Evolutionary conservation across 2,888 invertebrate genomes (phyloP).

Genomic region (Aplocera efformata): DNA sequence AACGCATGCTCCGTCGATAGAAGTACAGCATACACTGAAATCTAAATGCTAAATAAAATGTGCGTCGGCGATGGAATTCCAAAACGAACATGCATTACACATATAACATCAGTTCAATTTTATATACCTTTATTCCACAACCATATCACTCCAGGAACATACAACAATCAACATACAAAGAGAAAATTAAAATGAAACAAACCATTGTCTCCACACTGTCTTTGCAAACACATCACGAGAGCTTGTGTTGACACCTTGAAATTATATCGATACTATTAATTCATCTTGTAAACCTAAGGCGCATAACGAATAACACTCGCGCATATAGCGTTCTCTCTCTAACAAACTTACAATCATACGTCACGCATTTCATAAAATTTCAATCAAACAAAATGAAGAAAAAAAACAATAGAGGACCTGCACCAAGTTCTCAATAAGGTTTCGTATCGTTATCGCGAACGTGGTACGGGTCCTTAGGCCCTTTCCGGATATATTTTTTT

Average conservation of each 20-base stretch:
- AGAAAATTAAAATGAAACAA: conserved; percentile 9
- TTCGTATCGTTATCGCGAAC: conserved; percentile 36
- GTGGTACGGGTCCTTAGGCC: conserved; percentile 57
- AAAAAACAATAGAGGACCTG: conserved; percentile 43
- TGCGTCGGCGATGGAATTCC: conserved; percentile 37
- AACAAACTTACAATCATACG: conserved; percentile 42
- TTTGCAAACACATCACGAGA: conserved; percentile 26
- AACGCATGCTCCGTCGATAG: too few species aligned
- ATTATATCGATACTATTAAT: conserved; percentile 48
- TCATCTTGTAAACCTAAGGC: conserved; percentile 43
- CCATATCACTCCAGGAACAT: conserved; percentile 16
- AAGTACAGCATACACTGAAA: conserved; percentile 12
- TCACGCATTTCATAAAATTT: conserved; percentile 66
- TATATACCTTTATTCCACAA: conserved; percentile 23
- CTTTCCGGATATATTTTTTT: conserved; percentile 59
- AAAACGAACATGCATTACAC: conserved; percentile 12
- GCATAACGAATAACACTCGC: conserved; percentile 75
- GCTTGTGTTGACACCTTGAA: conserved; percentile 44
- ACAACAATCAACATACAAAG: not conserved
- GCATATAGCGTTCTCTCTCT: conserved; percentile 51
- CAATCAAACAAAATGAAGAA: conserved; percentile 56
- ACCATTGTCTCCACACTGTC: conserved; percentile 1
- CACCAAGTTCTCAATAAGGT: conserved; percentile 26
- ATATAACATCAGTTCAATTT: conserved; percentile 24
- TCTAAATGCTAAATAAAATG: conserved; percentile 43